Base-by-base conservation (phyloP, 1,140 invertebrate species). In the Trichonephila clavata region DNA sequence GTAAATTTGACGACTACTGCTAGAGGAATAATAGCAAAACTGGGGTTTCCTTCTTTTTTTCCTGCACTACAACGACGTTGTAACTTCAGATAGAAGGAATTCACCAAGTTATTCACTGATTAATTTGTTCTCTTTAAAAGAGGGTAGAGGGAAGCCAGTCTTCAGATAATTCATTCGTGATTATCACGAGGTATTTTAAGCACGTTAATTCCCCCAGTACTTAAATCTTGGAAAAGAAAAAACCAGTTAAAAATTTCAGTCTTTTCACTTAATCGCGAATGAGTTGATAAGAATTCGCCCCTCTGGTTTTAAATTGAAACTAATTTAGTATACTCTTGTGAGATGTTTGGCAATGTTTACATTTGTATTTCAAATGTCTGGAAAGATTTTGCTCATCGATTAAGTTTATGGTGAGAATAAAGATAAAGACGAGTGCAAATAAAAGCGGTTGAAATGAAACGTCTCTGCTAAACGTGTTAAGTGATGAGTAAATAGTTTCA, bases 1-100 rank as follows among this genome's bases (percentile, higher is more conserved):
- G 81, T 77, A 84, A 84, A 57, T 84, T 84, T 84, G 43, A 50
- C 81, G 81, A 84, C 43, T 84, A 8, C 81, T 59, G 57, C 14
- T 57, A 13, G 20, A n/a, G 43, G 81, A 59, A 50, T 27, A 59
- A 84, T 16, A 3, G 27, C n/a, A 21, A 50, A 84, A 84, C 32
- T 18, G 16, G 10, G 18, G 14, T 59, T 18, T 21, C 24, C 20
- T n/a, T 59, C 24, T 43, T 77, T 77, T 77, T 77, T 39, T 32
- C 14, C 39, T 39, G 32, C 71, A 39, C 14, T 77, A 32, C 10
- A 77, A 77, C n/a, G 24, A 39, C 24, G 71, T 32, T 14, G 32
- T 77, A 39, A 39, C 24, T 84, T 84, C 24, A 24, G 81, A 84
- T 84, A 14, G 81, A 27, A 50, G 57, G 57, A 59, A 84, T 57